Base-by-base conservation (phyloP, 2,888 invertebrate genomes). In the Pedicia rivosa region DNA sequence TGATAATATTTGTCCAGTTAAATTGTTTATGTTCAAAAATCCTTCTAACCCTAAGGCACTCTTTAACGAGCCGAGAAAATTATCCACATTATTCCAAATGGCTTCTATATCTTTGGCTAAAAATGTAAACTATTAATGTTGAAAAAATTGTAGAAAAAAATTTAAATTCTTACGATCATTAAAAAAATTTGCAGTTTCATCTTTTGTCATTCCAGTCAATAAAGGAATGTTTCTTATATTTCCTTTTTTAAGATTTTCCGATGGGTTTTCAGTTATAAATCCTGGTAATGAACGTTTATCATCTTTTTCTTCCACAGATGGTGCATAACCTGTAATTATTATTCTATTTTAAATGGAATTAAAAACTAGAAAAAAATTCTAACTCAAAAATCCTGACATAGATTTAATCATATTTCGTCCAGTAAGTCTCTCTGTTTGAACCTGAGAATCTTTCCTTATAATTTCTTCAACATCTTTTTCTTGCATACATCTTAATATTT, bases 151-250 rank as follows among this genome's bases (percentile, higher is more conserved):
- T 24, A 5, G 16, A 24, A 24, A 16, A 16, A 35, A 27, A 4
- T 7, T 10, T 10, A 12, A 12, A n/a, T 12, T 4, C 10, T 4
- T 13, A 20, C 5, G 3, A 7, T 16, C 15, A 10, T 16, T 13
- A 29, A 13, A 30, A 14, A 4, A 52, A 40, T 58, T 57, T 3
- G 54, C 59, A 0, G 80, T 80, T 59, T 83, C 82, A 30, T 80
- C 75, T 33, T 73, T 74, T 1, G 74, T 71, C 3, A 79, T 74
- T 2, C 83, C 83, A 0, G 77, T 80, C 9, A 83, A 60, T 42
- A 83, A 54, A 0, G 82, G 81, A 12, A 75, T 67, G 3, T 66
- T 64, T 0, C 66, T 65, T 36, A 66, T 59, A 25, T 67, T 62
- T 17, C 66, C 68, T 19, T 63, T 62, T 37, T 66, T 65, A 35